Evolutionary conservation across 2,113 vertebrate species (phyloP).

Genomic region (Caloenas nicobarica): DNA sequence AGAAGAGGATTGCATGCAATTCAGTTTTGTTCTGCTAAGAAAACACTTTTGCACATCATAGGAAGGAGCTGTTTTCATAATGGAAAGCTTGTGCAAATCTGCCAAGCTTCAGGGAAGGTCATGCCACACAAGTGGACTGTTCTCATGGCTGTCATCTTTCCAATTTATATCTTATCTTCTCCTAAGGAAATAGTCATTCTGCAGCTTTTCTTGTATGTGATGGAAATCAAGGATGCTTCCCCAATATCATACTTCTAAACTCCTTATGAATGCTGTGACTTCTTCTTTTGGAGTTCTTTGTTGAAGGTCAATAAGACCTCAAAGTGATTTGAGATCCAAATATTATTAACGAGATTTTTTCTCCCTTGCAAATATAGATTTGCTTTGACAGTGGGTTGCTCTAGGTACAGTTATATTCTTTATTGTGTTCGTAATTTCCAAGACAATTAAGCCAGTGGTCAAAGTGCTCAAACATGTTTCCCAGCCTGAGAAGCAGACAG

Average conservation of each 20-base stretch:
- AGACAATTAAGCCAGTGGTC: background rate
- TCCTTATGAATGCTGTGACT: background rate
- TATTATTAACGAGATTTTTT: background rate
- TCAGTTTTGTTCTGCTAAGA: background rate
- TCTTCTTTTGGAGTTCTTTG: background rate
- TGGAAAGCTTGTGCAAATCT: background rate
- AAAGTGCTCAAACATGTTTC: background rate
- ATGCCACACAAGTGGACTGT: background rate
- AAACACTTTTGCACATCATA: background rate
- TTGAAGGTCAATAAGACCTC: background rate
- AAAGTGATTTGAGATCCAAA: background rate
- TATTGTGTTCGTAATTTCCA: background rate
- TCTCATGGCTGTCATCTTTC: background rate
- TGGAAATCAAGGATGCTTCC: background rate
- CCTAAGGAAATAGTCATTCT: background rate
- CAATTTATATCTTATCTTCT: background rate
- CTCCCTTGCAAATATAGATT: background rate
- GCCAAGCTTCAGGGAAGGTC: background rate
- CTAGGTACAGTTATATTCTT: background rate
- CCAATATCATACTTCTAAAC: background rate
- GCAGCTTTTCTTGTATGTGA: background rate
- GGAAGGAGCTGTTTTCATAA: background rate
- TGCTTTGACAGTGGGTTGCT: background rate
- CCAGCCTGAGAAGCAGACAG: background rate
- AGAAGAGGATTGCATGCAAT: background rate